phyloP scores from a whole-genome alignment of 2,113 vertebrate genomes.

The Ammodytes marinus region DNA sequence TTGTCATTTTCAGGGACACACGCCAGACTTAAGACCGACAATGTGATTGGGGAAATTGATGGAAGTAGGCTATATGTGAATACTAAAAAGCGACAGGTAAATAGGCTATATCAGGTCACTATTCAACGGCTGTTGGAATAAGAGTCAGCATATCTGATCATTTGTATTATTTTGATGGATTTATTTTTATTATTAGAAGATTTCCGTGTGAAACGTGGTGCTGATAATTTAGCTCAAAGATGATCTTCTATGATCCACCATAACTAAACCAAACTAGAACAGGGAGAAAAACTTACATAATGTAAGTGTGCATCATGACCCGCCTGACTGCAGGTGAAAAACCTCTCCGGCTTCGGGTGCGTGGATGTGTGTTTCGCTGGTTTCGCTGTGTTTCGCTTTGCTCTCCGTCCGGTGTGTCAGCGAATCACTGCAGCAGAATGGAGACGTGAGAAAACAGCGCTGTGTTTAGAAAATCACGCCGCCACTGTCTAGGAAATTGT shows the following conservation, averaged over 20 bases:
- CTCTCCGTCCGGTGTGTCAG: constrained; percentile 65
- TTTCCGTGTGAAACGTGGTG: no score
- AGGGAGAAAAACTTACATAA: not conserved
- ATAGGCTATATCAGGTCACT: no score
- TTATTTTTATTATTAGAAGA: no score
- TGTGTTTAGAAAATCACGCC: constrained; percentile 47
- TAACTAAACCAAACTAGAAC: not conserved
- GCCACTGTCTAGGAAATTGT: constrained; percentile 53
- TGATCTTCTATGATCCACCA: not conserved
- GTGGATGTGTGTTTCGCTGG: constrained; percentile 39
- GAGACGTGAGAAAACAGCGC: constrained; percentile 73
- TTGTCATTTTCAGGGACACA: no score
- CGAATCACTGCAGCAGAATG: constrained; percentile 74
- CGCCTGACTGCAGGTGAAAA: constrained; percentile 53
- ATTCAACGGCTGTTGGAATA: no score
- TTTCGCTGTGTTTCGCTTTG: constrained; percentile 43
- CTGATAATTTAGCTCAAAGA: not conserved
- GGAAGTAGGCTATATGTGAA: no score
- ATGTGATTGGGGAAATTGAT: no score
- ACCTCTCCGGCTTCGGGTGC: constrained; percentile 33
- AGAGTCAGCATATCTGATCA: no score
- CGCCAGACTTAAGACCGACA: no score
- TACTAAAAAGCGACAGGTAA: no score
- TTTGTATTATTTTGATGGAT: no score
- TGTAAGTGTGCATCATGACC: not conserved